phyloP scores from a whole-genome alignment of 2,888 invertebrate genomes.

The Caenorhabditis uteleia region DNA sequence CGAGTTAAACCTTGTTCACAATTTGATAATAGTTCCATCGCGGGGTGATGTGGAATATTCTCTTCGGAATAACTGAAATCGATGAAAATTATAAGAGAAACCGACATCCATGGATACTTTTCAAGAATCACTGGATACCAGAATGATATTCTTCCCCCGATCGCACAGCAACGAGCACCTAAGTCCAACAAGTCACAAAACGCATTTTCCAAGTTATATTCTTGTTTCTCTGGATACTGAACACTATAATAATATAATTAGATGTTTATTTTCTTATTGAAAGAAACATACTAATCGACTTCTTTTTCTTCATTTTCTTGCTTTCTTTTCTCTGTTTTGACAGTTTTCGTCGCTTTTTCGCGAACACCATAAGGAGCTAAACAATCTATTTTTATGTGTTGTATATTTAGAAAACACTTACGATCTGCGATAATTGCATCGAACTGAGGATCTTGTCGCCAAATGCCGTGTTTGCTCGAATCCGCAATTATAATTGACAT shows the following conservation, averaged over 20 bases:
- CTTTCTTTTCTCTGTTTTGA: conserved; percentile 74
- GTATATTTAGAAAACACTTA: conserved; percentile 30
- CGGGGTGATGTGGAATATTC: conserved; percentile 82
- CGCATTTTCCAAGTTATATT: conserved; percentile 78
- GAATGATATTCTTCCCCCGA: conserved; percentile 85
- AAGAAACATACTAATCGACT: conserved; percentile 15
- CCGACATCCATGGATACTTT: too few relatives aligned
- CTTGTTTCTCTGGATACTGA: conserved; percentile 76
- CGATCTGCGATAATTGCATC: conserved; percentile 94
- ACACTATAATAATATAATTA: conserved; percentile 53
- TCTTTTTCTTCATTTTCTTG: conserved; percentile 15
- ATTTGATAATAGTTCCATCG: conserved; percentile 81
- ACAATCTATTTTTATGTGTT: conserved; percentile 45
- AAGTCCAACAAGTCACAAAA: conserved; percentile 81
- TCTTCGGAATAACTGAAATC: conserved; percentile 71
- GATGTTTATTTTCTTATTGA: background rate
- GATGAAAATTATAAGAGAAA: background rate
- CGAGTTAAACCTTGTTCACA: conserved; percentile 84
- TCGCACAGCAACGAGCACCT: conserved; percentile 79
- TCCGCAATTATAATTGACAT: conserved; percentile 90
- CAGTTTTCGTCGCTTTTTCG: conserved; percentile 86
- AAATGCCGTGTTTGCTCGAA: conserved; percentile 78
- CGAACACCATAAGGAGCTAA: conserved; percentile 95
- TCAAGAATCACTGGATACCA: conserved; percentile 92
- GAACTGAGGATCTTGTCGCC: conserved; percentile 80